Conservation (phyloP, 2,797 vertebrate species). For the Gambusia yucatana region DNA sequence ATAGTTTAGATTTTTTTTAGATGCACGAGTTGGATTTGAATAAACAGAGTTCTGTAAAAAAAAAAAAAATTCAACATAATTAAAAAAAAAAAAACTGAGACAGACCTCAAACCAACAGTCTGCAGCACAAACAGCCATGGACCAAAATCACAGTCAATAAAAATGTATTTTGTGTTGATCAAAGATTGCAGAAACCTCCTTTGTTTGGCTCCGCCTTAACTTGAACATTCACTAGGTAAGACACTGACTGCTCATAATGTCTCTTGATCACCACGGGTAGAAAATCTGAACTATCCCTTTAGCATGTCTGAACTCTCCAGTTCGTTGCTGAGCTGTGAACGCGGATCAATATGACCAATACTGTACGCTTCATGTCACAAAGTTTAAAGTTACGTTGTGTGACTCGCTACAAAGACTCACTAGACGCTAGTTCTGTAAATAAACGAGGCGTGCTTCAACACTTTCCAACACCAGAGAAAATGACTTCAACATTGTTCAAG, state of each 20-base stretch:
- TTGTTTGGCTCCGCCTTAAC: not conserved
- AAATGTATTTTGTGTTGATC: not conserved
- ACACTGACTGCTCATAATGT: not conserved
- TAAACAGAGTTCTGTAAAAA: not conserved
- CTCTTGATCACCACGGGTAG: too few relatives aligned
- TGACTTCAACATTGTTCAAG: slow-evolving; percentile 2
- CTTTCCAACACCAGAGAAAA: not conserved
- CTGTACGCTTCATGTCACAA: slow-evolving; percentile 58
- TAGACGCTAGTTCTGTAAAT: slow-evolving; percentile 9
- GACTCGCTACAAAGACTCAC: slow-evolving; percentile 31
- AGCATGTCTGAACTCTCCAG: slow-evolving; percentile 26
- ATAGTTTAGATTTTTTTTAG: slow-evolving; percentile 3
- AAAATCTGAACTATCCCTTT: slow-evolving; percentile 6
- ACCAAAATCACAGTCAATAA: not conserved
- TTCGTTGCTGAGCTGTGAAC: slow-evolving; percentile 30
- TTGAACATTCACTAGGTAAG: not conserved
- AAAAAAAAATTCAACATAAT: not conserved
- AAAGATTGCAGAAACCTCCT: not conserved
- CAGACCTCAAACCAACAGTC: not conserved
- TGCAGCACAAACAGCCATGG: not conserved
- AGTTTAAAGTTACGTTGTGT: slow-evolving; percentile 36
- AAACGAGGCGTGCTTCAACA: not conserved
- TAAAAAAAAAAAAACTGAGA: not conserved
- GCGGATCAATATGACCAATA: slow-evolving; percentile 81
- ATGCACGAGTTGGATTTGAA: not conserved